A percentile compares a stretch with the other conserved stretches of the same genome.
phyloP scores from a whole-genome alignment of 92 coral and sea anemone species.

The Parazoanthus atlanticus region DNA sequence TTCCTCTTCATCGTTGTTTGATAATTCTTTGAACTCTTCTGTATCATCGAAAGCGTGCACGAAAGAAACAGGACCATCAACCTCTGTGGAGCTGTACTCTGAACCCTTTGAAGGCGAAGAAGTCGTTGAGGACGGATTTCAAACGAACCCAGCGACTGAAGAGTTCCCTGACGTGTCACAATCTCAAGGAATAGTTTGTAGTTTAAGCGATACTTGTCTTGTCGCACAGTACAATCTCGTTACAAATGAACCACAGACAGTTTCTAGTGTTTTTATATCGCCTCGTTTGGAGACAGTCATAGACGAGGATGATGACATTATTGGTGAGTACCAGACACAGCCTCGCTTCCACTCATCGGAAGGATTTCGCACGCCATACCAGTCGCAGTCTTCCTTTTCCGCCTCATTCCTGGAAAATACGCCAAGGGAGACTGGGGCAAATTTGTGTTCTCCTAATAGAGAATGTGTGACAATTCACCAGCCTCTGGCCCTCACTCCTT shows the following conservation, averaged over 20 bases:
- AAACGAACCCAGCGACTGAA: not conserved
- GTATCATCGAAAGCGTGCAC: not conserved
- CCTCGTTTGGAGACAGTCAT: not conserved
- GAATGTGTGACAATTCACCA: not conserved
- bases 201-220: conserved; percentile 81
- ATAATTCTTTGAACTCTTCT: not conserved
- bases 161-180: conserved; percentile 27
- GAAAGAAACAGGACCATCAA: conserved; percentile 39
- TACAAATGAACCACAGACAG: conserved; percentile 1
- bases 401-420: conserved; percentile 19
- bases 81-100: conserved; percentile 77
- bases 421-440: conserved; percentile 1
- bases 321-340: conserved; percentile 68
- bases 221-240: conserved; percentile 63
- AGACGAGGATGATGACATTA: conserved; percentile 29
- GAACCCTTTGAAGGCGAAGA: conserved; percentile 76
- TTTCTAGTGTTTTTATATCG: not conserved
- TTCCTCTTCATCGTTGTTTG: conserved; percentile 33
- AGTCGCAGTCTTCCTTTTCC: conserved; percentile 31
- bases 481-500: not conserved
- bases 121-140: not conserved
- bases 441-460: not conserved
- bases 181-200: conserved; percentile 69
- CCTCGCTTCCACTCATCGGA: conserved; percentile 50
- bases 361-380: conserved; percentile 34